These are phyloP conservation scores for Tachyglossus aculeatus DNA, from an alignment of 2,797 vertebrate species.

Conservation along the genomic window DNA sequence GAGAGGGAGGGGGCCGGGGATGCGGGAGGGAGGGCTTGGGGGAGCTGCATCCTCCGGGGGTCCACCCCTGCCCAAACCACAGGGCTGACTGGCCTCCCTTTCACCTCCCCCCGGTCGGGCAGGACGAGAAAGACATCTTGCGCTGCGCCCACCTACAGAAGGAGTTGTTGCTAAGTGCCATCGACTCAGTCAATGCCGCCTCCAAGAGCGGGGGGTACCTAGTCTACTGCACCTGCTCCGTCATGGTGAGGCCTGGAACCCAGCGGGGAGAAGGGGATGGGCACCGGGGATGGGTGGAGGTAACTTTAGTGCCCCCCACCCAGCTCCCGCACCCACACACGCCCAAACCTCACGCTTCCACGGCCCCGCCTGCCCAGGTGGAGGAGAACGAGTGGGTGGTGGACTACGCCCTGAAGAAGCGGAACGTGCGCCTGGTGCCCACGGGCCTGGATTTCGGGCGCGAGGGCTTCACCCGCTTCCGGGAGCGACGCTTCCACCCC, in stretches of 20 bases:
- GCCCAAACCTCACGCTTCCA: neutral
- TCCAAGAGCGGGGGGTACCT: slow-evolving; percentile 90
- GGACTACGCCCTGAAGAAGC: slow-evolving; percentile 95
- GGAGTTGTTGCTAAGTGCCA: slow-evolving; percentile 91
- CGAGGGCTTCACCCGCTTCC: slow-evolving; percentile 95
- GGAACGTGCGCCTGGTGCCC: slow-evolving; percentile 93
- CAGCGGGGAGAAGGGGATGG: neutral
- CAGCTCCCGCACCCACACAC: neutral
- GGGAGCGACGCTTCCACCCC: slow-evolving; percentile 91
- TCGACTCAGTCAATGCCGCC: slow-evolving; percentile 90
- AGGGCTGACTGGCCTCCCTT: too few species aligned
- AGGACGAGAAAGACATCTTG: slow-evolving; percentile 90
- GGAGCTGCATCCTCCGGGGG: neutral
- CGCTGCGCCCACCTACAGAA: slow-evolving; percentile 95
- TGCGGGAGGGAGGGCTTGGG: neutral
- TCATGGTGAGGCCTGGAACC: slow-evolving; percentile 78
- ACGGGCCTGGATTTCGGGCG: slow-evolving; percentile 95
- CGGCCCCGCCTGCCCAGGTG: slow-evolving; percentile 73
- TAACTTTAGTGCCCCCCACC: accelerated
- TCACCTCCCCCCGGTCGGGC: slow-evolving; percentile 17
- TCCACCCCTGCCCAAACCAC: too few species aligned
- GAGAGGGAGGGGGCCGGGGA: neutral
- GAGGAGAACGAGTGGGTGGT: slow-evolving; percentile 99
- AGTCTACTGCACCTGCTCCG: slow-evolving; percentile 95
- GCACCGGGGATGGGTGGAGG: neutral